Evolutionary conservation across 2,888 invertebrate genomes (phyloP).

Genomic region (Allacma fusca): DNA sequence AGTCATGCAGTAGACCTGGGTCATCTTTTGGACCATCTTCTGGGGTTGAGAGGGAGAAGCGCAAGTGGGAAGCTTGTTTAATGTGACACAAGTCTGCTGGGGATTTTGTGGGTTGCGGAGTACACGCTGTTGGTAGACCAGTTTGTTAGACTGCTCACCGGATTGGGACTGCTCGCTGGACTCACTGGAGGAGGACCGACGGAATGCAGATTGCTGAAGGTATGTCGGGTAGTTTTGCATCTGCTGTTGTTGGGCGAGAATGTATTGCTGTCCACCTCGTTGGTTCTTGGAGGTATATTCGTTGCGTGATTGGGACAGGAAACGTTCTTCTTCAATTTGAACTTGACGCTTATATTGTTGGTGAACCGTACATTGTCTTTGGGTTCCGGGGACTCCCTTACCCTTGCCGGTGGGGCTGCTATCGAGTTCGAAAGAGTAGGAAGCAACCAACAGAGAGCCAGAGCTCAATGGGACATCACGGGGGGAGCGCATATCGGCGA

Average conservation of each 20-base stretch:
- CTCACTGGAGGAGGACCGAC: not conserved
- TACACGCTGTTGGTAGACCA: slow-evolving; percentile 24
- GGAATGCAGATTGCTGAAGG: not conserved
- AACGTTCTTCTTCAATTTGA: slow-evolving; percentile 55
- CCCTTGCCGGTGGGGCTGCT: too few species aligned
- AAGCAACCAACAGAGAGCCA: slow-evolving; percentile 57
- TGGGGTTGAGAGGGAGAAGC: slow-evolving; percentile 66
- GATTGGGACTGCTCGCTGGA: too few species aligned
- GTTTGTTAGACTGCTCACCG: too few species aligned
- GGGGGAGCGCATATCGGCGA: slow-evolving; percentile 58
- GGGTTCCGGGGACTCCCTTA: slow-evolving; percentile 29
- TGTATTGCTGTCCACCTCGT: slow-evolving; percentile 21
- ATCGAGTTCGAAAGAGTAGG: slow-evolving; percentile 47
- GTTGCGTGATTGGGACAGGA: not conserved
- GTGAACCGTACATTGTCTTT: slow-evolving; percentile 49
- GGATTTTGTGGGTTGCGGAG: slow-evolving; percentile 18
- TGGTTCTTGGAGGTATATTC: slow-evolving; percentile 31
- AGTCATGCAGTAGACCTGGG: slow-evolving; percentile 29
- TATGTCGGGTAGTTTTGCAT: too few species aligned
- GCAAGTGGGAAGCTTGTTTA: slow-evolving; percentile 69
- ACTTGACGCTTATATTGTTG: slow-evolving; percentile 49
- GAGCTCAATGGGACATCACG: slow-evolving; percentile 57
- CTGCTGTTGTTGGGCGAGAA: slow-evolving; percentile 33
- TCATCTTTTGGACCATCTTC: slow-evolving; percentile 49
- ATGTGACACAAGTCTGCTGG: slow-evolving; percentile 72